Percentiles rank a stretch among this genome's conserved stretches.
These are phyloP conservation scores for Lagopus leucura DNA, from an alignment of 2,113 vertebrate genomes.

Conservation along the genomic window DNA sequence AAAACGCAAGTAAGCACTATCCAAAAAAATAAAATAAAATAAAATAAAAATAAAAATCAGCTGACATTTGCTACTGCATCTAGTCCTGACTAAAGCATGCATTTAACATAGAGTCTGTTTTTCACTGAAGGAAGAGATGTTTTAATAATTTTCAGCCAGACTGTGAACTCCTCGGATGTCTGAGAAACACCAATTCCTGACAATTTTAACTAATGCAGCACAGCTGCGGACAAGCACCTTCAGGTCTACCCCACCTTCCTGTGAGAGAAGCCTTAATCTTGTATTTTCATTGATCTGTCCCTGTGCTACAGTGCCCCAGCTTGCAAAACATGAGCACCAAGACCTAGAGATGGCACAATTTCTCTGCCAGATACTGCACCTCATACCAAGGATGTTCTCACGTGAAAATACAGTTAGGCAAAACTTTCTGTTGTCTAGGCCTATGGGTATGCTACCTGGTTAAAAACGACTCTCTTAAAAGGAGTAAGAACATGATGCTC, in stretches of 20 bases:
- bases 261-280: not conserved
- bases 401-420: not conserved
- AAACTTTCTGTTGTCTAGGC: not conserved
- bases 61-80: not conserved
- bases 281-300: not conserved
- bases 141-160: not conserved
- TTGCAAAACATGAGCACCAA: not conserved
- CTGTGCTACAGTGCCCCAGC: not conserved
- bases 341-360: not conserved
- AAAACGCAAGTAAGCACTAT: not conserved
- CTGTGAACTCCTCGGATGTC: not conserved
- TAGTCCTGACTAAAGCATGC: not conserved
- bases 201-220: not conserved
- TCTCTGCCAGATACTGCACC: not conserved
- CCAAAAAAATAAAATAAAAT: not conserved
- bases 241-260: not conserved
- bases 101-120: not conserved
- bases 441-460: too few species aligned
- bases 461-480: not conserved
- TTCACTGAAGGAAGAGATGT: not conserved
- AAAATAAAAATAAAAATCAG: not conserved
- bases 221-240: not conserved
- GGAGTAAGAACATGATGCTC: too few species aligned
- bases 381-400: not conserved
- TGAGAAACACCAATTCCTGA: not conserved